Evolutionary conservation across 2,888 invertebrate genomes (phyloP), one percentile per base, ranked within the genome.

Genomic region (Dicyrtomina minuta): DNA sequence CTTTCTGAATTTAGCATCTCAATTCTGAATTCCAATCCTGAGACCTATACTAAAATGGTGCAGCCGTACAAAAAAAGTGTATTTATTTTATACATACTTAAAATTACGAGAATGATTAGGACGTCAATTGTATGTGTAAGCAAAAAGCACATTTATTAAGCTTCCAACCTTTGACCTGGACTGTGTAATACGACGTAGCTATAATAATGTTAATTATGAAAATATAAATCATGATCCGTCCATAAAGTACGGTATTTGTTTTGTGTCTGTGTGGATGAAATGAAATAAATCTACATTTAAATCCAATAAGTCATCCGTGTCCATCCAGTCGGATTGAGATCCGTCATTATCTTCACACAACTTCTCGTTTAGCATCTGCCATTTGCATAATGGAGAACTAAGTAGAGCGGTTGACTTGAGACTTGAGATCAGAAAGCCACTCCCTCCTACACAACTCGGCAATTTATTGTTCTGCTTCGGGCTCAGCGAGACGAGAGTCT

Each of bases 351-450:
- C 51, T 10, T 51, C 51, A 51, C 46, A 17, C 46, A 15, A 46
- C 46, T 46, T 46, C n/a, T 46, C 17, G 5, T 46, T 17, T 12
- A 46, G 46, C 46, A 51, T 46, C 15, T 46, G 5, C 3, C n/a
- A 46, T 51, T 51, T 17, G 51, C 51, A 51, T 51, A 51, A 51
- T 51, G 51, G 51, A 51, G 33, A 51, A 22, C 51, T 51, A 51
- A 51, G 51, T 51, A 51, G 51, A 51, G 51, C 51, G 51, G 51
- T 46, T 51, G 51, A 51, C 15, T 51, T 51, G 51, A 51, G 51
- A 51, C 33, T 8, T 8, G n/a, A n/a, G n/a, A n/a, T n/a, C n/a
- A n/a, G n/a, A n/a, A 51, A 51, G 51, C 51, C 51, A 51, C 51
- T 51, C 51, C 51, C 20, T 51, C 20, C 51, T 17, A 4, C n/a